Conservation (phyloP, 2,797 vertebrate species). For the Petrocephalus sullivani region DNA sequence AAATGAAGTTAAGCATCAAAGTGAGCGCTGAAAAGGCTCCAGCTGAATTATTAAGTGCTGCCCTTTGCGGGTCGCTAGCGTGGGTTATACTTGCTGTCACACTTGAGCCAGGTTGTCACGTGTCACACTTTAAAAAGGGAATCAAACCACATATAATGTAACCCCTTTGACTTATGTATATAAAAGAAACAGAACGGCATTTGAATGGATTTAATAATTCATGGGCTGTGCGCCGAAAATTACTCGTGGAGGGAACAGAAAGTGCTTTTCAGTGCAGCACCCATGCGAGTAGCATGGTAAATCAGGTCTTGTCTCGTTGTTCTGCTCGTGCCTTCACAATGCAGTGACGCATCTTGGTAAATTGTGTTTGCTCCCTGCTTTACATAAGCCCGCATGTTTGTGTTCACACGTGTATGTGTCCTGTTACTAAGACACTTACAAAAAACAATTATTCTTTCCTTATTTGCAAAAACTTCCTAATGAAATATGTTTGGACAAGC, state of each 20-base stretch:
- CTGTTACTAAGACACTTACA: neutral
- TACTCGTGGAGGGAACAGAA: neutral
- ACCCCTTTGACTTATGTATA: neutral
- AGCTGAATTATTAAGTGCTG: neutral
- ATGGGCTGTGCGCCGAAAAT: neutral
- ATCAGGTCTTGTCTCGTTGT: neutral
- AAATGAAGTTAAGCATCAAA: constrained; percentile 13
- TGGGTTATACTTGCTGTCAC: neutral
- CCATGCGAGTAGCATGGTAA: neutral
- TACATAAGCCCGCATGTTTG: neutral
- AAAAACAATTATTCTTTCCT: neutral
- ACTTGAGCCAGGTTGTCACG: neutral
- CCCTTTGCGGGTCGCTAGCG: neutral
- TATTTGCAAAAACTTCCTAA: neutral
- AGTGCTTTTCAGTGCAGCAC: neutral
- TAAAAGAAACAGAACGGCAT: neutral
- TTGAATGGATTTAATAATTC: neutral
- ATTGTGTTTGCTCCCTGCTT: neutral
- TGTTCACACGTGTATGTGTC: neutral
- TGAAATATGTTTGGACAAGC: neutral
- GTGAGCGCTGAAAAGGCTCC: neutral
- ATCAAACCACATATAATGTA: constrained; percentile 9
- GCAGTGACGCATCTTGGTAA: neutral
- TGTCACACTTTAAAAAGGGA: neutral
- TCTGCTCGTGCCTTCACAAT: neutral